phyloP scores from a whole-genome alignment of 2,797 vertebrate species.

The Dromococcyx pavoninus region DNA sequence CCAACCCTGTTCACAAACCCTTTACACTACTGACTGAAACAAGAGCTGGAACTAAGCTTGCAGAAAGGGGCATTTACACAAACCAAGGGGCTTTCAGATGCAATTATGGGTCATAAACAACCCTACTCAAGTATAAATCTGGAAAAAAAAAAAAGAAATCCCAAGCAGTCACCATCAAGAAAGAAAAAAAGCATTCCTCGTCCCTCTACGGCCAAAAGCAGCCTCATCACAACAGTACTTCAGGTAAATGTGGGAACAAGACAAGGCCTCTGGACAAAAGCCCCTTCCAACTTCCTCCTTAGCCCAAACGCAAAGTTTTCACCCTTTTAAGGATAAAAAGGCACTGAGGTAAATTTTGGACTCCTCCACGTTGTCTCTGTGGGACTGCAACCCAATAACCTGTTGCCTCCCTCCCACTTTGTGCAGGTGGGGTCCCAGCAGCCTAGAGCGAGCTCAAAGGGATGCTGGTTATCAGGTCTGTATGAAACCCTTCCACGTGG shows the following conservation, averaged over 20 bases:
- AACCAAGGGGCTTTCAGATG: background rate
- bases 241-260: background rate
- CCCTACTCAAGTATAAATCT: background rate
- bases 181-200: background rate
- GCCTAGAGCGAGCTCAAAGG: background rate
- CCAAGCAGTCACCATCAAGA: background rate
- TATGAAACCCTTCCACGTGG: accelerated
- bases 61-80: background rate
- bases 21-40: background rate
- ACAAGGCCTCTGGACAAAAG: background rate
- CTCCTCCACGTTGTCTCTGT: background rate
- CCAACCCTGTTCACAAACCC: slow-evolving; percentile 5
- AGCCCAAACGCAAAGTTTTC: background rate
- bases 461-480: accelerated
- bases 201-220: background rate
- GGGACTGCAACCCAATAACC: background rate
- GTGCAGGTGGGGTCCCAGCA: background rate
- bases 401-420: background rate
- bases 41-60: background rate
- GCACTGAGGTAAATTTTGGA: slow-evolving; percentile 73
- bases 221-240: background rate
- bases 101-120: background rate
- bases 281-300: background rate
- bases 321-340: slow-evolving; percentile 59
- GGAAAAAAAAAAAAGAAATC: background rate